Conservation (phyloP, 1,140 invertebrate species). For the Drosophila ambigua region DNA sequence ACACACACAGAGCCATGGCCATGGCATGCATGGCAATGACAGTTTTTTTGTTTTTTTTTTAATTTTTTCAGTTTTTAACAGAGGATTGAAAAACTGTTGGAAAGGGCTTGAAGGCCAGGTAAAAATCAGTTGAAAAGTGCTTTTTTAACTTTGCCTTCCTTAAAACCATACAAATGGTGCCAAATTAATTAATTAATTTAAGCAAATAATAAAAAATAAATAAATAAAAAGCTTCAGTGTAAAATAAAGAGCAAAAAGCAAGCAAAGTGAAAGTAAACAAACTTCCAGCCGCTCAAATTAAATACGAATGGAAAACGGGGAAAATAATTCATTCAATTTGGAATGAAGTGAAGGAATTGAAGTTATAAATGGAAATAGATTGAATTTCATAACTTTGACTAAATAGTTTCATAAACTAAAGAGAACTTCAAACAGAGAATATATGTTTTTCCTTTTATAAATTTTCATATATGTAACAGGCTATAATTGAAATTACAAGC, state of each 20-base stretch:
- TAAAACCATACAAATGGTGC: conserved; percentile 32
- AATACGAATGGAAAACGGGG: conserved; percentile 37
- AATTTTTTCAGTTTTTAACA: no score
- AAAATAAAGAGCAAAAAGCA: conserved; percentile 14
- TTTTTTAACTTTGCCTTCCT: conserved; percentile 52
- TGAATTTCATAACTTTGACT: not conserved
- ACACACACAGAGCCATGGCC: no score
- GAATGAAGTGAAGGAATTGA: not conserved
- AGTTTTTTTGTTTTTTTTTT: no score
- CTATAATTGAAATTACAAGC: not conserved
- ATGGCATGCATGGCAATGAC: no score
- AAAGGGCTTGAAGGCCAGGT: no score
- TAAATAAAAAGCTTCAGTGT: conserved; percentile 12
- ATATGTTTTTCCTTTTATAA: no score
- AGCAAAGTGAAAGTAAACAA: conserved; percentile 44
- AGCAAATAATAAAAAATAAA: not conserved
- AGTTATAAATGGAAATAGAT: not conserved
- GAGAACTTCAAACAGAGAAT: not conserved
- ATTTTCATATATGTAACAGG: no score
- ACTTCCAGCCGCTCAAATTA: conserved; percentile 21
- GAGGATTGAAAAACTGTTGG: no score
- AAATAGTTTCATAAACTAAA: no score
- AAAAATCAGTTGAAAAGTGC: conserved; percentile 6
- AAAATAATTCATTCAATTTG: conserved; percentile 17
- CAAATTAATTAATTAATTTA: conserved; percentile 5